phyloP scores from a whole-genome alignment of 2,797 vertebrate species.

The Microcaecilia unicolor region DNA sequence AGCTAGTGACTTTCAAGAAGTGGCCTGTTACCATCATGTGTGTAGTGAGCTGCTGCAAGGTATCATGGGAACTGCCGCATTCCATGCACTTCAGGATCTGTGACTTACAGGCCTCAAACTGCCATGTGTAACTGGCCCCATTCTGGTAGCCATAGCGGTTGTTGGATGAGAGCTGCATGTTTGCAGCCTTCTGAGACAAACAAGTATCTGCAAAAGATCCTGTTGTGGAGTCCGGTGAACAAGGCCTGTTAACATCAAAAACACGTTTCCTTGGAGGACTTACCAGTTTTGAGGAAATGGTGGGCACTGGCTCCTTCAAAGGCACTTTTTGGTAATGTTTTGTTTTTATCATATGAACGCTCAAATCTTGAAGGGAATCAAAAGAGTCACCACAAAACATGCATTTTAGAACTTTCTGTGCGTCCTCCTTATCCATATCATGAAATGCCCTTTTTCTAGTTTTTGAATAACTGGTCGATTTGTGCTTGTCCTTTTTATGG shows the following conservation, averaged over 20 bases:
- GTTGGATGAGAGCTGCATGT: conserved; percentile 69
- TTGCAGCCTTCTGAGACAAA: conserved; percentile 65
- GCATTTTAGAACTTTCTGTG: conserved; percentile 94
- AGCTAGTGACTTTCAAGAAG: conserved; percentile 97
- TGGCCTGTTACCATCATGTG: conserved; percentile 99
- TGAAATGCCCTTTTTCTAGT: conserved; percentile 88
- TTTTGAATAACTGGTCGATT: conserved; percentile 83
- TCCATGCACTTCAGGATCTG: conserved; percentile 99
- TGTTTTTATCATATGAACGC: conserved; percentile 98
- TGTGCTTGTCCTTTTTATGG: conserved; percentile 80
- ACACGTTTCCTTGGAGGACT: conserved; percentile 87
- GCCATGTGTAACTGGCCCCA: conserved; percentile 96
- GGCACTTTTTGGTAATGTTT: conserved; percentile 99
- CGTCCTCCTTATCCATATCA: conserved; percentile 95
- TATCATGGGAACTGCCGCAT: conserved; percentile 94
- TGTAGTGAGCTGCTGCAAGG: conserved; percentile 92
- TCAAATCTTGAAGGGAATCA: conserved; percentile 94
- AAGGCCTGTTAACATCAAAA: conserved; percentile 84
- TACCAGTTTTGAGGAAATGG: conserved; percentile 86
- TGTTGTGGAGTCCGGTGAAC: conserved; percentile 92
- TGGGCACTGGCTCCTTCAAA: conserved; percentile 98
- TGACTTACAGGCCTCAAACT: conserved; percentile 98
- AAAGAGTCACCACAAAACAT: conserved; percentile 98
- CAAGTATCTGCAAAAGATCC: conserved; percentile 74
- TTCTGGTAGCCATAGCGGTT: conserved; percentile 97